phyloP scores from a whole-genome alignment of 2,797 vertebrate species.

The Alca torda region DNA sequence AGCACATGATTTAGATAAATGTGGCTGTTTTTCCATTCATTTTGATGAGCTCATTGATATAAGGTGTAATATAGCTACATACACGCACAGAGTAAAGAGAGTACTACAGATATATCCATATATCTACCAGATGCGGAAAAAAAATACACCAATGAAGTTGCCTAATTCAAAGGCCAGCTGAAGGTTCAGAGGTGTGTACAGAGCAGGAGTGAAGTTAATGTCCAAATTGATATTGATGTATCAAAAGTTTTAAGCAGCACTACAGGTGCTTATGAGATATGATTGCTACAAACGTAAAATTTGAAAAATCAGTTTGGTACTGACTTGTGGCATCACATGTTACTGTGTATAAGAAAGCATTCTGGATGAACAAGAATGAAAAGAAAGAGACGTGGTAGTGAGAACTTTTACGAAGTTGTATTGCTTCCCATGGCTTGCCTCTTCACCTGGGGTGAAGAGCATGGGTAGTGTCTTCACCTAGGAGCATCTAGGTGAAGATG shows the following conservation, averaged over 20 bases:
- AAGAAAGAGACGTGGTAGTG: neutral
- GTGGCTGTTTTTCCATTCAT: neutral
- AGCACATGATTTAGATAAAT: neutral
- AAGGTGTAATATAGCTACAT: neutral
- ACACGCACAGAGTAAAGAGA: neutral
- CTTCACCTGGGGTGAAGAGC: neutral
- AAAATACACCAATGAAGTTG: neutral
- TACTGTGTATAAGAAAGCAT: neutral
- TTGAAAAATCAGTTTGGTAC: neutral
- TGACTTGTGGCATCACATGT: neutral
- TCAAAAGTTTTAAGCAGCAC: neutral
- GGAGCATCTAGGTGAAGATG: neutral
- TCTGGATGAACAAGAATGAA: neutral
- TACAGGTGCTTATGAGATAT: neutral
- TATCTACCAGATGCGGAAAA: neutral
- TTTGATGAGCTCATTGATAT: neutral
- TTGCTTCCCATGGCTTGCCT: neutral
- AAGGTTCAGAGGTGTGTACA: neutral
- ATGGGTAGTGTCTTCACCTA: neutral
- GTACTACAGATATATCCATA: neutral
- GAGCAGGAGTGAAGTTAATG: neutral
- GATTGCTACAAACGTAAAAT: neutral
- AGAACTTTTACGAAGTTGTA: neutral
- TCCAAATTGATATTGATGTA: neutral
- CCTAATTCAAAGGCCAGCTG: neutral